Base-by-base conservation (phyloP, 2,888 invertebrate species). In the Boloria euphrosyne region DNA sequence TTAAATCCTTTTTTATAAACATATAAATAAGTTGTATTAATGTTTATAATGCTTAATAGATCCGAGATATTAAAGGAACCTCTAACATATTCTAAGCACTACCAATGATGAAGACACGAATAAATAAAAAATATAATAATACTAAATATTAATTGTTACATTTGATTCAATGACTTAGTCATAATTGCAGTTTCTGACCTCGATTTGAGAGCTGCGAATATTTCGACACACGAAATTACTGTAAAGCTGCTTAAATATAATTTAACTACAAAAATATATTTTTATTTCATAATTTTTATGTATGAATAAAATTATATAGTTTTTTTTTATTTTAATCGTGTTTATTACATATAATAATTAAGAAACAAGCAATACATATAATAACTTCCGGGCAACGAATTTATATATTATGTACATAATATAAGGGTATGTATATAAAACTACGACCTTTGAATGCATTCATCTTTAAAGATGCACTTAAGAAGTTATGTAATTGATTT, bases 121-220 rank as follows among this genome's bases (percentile, higher is more conserved):
- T 38, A 38, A 10, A 38, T 10, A 38, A 10, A 10, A 38, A 38
- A 38, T 55, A 44, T 27, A 58, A 63, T 44, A 43, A 51, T 51
- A 52, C 31, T 38, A 38, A 38, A 38, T 38, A 64, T 51, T 58
- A 51, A 22, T 51, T 52, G 27, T 31, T 51, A 64, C 31, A 38
- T 46, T 44, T 52, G 18, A 3, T 22, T 22, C 31, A 46, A 58
- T 64, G 55, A 44, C 44, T 22, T 50, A 49, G 59, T 55, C 55
- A 62, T 66, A 50, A 66, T 46, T 54, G 50, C 68, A 62, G 55
- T 68, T 66, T 59, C 68, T 62, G 68, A 18, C 68, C 68, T 68
- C 68, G 66, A 62, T 66, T 47, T 60, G 49, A 51, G 43, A 53
- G 49, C 52, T 43, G 44, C 44, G 31, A 38, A 57, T 44, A 57